Conservation (phyloP, 2,113 vertebrate species). For the Aphyosemion australe region DNA sequence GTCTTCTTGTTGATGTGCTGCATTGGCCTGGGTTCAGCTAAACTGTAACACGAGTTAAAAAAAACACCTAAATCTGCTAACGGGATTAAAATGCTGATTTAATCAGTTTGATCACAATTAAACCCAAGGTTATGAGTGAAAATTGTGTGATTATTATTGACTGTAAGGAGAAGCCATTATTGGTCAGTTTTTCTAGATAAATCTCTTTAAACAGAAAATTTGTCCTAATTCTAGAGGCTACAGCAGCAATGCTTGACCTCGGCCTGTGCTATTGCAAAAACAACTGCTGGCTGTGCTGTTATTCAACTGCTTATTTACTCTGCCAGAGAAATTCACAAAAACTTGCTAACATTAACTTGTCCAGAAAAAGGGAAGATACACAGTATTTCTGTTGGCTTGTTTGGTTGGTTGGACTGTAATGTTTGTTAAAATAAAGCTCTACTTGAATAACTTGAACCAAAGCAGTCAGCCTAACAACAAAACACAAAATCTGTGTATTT, state of each 20-base stretch:
- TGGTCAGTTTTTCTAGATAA: not conserved
- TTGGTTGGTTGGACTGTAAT: constrained; percentile 3
- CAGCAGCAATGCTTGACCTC: constrained; percentile 39
- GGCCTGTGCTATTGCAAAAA: constrained; percentile 48
- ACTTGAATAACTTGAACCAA: not conserved
- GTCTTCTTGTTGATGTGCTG: constrained; percentile 45
- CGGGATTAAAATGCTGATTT: not conserved
- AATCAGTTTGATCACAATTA: not conserved
- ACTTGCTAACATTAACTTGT: constrained; percentile 36
- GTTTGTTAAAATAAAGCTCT: not conserved
- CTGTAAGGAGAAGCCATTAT: not conserved
- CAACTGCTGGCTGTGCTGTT: constrained; percentile 37
- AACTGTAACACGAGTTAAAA: not conserved
- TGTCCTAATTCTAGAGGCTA: constrained; percentile 14
- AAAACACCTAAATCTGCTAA: not conserved
- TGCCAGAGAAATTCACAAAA: constrained; percentile 28
- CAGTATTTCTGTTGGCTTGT: constrained; percentile 20
- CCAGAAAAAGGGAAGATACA: constrained; percentile 40
- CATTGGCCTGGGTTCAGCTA: constrained; percentile 60
- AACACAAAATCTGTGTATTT: constrained; percentile 40
- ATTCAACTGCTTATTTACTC: constrained; percentile 30
- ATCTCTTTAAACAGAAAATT: not conserved
- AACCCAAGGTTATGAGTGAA: no score
- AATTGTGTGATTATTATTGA: no score
- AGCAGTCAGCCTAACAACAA: not conserved